Evolutionary conservation across 2,113 vertebrate genomes (phyloP).

Genomic region (Larimichthys polyactis): DNA sequence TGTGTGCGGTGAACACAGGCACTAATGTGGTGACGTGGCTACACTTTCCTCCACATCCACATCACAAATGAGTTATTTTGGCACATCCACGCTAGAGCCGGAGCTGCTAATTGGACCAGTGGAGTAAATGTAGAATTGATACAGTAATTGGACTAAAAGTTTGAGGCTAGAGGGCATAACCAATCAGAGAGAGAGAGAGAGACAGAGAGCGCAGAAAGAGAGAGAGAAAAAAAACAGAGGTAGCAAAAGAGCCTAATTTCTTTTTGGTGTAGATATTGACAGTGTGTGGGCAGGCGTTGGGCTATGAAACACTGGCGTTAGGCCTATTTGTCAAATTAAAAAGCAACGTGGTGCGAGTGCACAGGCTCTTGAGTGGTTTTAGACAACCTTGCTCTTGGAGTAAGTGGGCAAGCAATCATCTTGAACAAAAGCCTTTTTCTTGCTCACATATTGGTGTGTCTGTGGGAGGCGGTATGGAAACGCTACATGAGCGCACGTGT

Average conservation of each 20-base stretch:
- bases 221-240: conserved; percentile 9
- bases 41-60: conserved; percentile 47
- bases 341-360: conserved; percentile 59
- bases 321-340: conserved; percentile 79
- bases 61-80: conserved; percentile 70
- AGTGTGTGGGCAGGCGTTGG: conserved; percentile 66
- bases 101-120: conserved; percentile 72
- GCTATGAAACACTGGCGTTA: conserved; percentile 65
- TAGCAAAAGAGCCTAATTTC: conserved; percentile 54
- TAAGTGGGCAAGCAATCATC: conserved; percentile 69
- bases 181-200: conserved; percentile 40
- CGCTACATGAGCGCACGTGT: not conserved
- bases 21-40: conserved; percentile 26
- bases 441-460: conserved; percentile 28
- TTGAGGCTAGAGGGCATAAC: conserved; percentile 54
- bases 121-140: conserved; percentile 67
- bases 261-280: conserved; percentile 69
- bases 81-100: conserved; percentile 49
- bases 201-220: conserved; percentile 3
- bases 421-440: conserved; percentile 62
- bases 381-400: conserved; percentile 58
- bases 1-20: not conserved
- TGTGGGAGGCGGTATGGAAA: conserved; percentile 33
- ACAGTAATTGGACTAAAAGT: conserved; percentile 75
- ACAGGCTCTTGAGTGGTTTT: conserved; percentile 70